A percentile compares a stretch with the other conserved stretches of the same genome.
These are phyloP conservation scores for Homalodisca vitripennis DNA, from an alignment of 1,140 invertebrate species.

Conservation along the genomic window DNA sequence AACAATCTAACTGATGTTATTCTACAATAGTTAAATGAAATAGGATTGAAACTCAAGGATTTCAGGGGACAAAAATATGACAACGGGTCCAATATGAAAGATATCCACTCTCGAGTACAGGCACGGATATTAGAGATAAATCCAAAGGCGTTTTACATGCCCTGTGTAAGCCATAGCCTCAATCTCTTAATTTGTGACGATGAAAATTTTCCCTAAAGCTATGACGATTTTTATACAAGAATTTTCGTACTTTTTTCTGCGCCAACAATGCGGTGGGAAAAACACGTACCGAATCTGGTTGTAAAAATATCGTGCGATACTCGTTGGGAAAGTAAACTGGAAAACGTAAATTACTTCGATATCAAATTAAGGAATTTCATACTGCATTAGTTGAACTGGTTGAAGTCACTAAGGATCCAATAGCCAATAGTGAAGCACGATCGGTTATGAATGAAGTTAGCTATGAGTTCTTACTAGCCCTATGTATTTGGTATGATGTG, in stretches of 20 bases:
- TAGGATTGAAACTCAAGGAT: conserved; percentile 31
- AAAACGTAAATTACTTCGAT: too few species aligned
- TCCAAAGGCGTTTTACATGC: conserved; percentile 31
- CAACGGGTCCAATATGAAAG: conserved; percentile 45
- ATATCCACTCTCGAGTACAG: conserved; percentile 38
- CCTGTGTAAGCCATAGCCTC: conserved; percentile 14
- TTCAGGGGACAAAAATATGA: conserved; percentile 45
- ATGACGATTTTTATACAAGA: background rate
- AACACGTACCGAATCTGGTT: too few species aligned
- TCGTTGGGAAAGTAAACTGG: too few species aligned
- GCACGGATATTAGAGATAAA: conserved; percentile 36
- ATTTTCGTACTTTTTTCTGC: conserved; percentile 6
- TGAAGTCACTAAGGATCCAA: too few species aligned
- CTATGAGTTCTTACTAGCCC: too few species aligned
- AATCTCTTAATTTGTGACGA: conserved; percentile 31
- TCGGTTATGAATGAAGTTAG: too few species aligned
- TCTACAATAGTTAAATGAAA: background rate
- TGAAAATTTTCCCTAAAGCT: background rate
- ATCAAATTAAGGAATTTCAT: too few species aligned
- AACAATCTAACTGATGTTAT: background rate
- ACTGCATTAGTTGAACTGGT: too few species aligned
- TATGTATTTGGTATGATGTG: too few species aligned
- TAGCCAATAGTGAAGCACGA: too few species aligned
- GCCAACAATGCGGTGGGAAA: too few species aligned
- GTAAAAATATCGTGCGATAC: too few species aligned